These are phyloP conservation scores for Trichopoda pennipes DNA, from an alignment of 2,888 invertebrate species.

Conservation along the genomic window DNA sequence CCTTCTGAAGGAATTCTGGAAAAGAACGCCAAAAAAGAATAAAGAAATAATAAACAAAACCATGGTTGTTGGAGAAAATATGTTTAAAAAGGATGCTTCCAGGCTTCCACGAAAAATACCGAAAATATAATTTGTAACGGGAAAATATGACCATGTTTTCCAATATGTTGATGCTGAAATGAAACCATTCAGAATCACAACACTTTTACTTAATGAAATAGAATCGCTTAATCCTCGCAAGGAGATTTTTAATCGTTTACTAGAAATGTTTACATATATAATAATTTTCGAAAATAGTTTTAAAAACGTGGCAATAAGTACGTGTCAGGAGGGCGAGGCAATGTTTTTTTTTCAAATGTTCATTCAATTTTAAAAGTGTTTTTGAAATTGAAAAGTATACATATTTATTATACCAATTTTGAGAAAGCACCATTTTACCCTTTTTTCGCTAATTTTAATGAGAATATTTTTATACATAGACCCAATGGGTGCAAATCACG, in stretches of 20 bases:
- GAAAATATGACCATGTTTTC: constrained; percentile 5
- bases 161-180: constrained; percentile 21
- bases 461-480: too few species aligned
- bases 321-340: background rate
- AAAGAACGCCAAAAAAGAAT: background rate
- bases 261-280: background rate
- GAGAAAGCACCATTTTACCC: too few species aligned
- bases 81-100: background rate
- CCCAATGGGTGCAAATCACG: background rate
- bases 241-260: constrained; percentile 12
- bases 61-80: background rate
- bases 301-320: constrained; percentile 1
- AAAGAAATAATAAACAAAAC: background rate
- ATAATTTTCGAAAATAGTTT: background rate
- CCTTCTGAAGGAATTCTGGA: background rate
- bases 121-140: too few species aligned
- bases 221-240: constrained; percentile 7
- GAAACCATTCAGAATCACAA: background rate
- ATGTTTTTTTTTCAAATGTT: background rate
- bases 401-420: too few species aligned
- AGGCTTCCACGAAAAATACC: too few species aligned
- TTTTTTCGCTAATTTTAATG: too few species aligned
- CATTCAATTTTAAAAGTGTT: too few species aligned
- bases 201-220: background rate
- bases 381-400: background rate